Conservation (phyloP, 2,888 invertebrate species). For the Suillia variegata region DNA sequence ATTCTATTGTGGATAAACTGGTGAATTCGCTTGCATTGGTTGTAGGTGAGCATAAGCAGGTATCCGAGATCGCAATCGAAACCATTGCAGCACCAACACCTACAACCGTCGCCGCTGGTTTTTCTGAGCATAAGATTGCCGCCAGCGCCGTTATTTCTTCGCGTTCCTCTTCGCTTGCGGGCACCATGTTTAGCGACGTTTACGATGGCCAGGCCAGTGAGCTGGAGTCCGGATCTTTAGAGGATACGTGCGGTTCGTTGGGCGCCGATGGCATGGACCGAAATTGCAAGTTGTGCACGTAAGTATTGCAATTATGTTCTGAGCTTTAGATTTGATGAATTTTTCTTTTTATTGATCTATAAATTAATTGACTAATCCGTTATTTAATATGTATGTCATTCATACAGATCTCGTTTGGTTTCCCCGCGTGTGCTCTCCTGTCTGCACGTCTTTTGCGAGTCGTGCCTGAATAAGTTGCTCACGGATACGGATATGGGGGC, state of each 20-base stretch:
- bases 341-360: neutral
- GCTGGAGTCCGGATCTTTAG: constrained; percentile 55
- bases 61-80: too few relatives aligned
- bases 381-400: constrained; percentile 33
- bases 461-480: constrained; percentile 83
- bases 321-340: neutral
- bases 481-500: constrained; percentile 66
- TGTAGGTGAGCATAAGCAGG: neutral
- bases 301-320: constrained; percentile 49
- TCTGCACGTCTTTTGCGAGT: constrained; percentile 94
- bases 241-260: constrained; percentile 55
- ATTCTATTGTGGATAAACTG: constrained; percentile 33
- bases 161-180: constrained; percentile 32
- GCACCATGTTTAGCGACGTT: constrained; percentile 38
- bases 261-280: constrained; percentile 64
- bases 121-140: neutral
- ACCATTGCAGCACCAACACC: too few relatives aligned
- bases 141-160: constrained; percentile 26
- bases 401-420: constrained; percentile 70
- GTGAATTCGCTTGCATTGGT: constrained; percentile 31
- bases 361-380: constrained; percentile 14
- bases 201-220: constrained; percentile 52
- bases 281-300: constrained; percentile 72
- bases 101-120: constrained; percentile 19
- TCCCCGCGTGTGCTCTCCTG: constrained; percentile 89